These are phyloP conservation scores for Microcebus ravelobensis DNA, from an alignment of 2,113 vertebrate genomes.

Conservation along the genomic window DNA sequence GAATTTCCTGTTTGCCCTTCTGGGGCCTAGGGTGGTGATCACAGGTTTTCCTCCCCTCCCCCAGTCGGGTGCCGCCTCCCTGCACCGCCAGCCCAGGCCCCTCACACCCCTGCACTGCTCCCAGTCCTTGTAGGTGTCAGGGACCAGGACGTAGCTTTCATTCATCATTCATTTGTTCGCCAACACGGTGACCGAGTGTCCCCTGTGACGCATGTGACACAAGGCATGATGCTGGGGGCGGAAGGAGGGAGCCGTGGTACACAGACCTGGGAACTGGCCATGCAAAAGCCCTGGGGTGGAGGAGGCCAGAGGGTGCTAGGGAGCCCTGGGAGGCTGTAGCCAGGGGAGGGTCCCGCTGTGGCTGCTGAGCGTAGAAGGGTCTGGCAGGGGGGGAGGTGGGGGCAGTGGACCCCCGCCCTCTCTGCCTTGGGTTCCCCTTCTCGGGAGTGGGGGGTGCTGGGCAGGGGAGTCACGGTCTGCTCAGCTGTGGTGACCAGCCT, in stretches of 20 bases:
- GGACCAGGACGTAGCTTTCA: neutral
- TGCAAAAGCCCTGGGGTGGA: neutral
- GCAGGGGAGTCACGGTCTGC: neutral
- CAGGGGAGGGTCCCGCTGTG: neutral
- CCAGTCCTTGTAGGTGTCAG: no score
- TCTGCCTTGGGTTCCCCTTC: neutral
- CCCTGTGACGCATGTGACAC: no score
- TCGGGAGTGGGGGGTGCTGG: neutral
- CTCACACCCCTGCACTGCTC: no score
- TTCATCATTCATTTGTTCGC: no score
- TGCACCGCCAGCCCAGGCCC: no score
- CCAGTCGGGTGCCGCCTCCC: neutral
- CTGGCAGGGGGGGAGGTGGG: neutral
- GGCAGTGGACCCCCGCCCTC: neutral
- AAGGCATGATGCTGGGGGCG: no score
- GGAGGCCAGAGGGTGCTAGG: neutral
- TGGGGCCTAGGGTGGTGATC: neutral
- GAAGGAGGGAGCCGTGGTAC: neutral
- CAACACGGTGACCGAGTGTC: no score
- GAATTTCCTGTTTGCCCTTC: conserved; percentile 62
- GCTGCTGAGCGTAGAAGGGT: no score
- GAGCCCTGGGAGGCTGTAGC: neutral
- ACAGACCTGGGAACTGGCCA: neutral
- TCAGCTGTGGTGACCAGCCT: neutral
- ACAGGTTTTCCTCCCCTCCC: neutral